Percentiles rank a stretch among this genome's conserved stretches.
These are phyloP conservation scores for Sphaerophoria taeniata DNA, from an alignment of 2,888 invertebrate species.

Conservation along the genomic window DNA sequence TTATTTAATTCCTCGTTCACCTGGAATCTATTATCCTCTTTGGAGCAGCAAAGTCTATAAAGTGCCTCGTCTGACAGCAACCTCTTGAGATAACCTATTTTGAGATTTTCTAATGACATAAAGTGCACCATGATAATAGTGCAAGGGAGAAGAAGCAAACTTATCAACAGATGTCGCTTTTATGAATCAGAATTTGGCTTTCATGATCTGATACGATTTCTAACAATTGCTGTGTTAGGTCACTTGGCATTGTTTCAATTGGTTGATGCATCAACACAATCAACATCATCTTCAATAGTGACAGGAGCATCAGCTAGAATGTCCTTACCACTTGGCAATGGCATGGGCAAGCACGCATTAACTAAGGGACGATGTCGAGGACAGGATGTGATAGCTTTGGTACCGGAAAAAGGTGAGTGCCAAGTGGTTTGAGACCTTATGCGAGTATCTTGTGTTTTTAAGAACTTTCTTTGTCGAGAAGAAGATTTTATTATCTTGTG, in stretches of 20 bases:
- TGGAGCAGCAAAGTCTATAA: slow-evolving; percentile 33
- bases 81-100: slow-evolving; percentile 54
- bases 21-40: slow-evolving; percentile 70
- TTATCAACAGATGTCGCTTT: slow-evolving; percentile 49
- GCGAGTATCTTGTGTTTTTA: not conserved
- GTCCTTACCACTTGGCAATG: slow-evolving; percentile 47
- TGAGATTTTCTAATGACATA: slow-evolving; percentile 54
- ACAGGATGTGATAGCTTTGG: slow-evolving; percentile 56
- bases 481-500: slow-evolving; percentile 1
- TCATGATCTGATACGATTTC: slow-evolving; percentile 46
- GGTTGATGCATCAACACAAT: slow-evolving; percentile 58
- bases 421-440: slow-evolving; percentile 23
- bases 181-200: slow-evolving; percentile 4
- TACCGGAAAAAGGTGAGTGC: slow-evolving; percentile 65
- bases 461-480: slow-evolving; percentile 22
- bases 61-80: slow-evolving; percentile 44
- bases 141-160: not conserved
- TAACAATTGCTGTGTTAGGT: slow-evolving; percentile 34
- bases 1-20: slow-evolving; percentile 50
- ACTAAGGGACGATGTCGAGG: slow-evolving; percentile 50
- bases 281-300: slow-evolving; percentile 10
- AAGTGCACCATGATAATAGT: slow-evolving; percentile 29
- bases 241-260: slow-evolving; percentile 67
- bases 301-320: not conserved
- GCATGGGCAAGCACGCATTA: slow-evolving; percentile 33